Base-by-base conservation (phyloP, 92 coral and sea anemone species). In the Desmophyllum pertusum region DNA sequence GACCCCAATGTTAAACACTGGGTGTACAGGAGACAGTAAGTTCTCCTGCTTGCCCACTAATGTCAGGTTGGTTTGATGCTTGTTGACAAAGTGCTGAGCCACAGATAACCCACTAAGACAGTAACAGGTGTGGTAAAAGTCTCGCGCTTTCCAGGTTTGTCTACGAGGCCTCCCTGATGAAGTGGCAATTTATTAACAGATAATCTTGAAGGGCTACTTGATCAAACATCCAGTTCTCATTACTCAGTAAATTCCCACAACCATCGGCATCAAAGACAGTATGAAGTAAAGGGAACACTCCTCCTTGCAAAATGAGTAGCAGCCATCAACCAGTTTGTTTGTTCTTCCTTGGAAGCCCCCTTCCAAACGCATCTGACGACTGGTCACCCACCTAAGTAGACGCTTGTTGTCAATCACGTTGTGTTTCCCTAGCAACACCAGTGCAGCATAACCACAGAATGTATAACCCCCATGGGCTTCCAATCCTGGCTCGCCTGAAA, bases 391-490 rank as follows among this genome's bases (percentile, higher is more conserved):
- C 10, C 82, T 91, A 36, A 96, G 90, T 8, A 96, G 92, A 27
- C 83, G 84, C 65, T 89, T 94, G 65, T 85, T 84, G 78, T 96
- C 88, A 30, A 96, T 89, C 63, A 87, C 38, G 41, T 91, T 68
- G 40, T 93, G 94, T 81, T 89, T 93, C 11, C 95, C 98, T 27
- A 96, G 86, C 79, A 96, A 76, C 59, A 96, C 89, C 38, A 96
- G 78, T 11, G 98, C 89, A 13, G 99, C 99, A 68, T 88, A 96
- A 42, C 99, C 99, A 77, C 99, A 96, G 86, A 96, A 96, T 73
- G 98, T 91, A 61, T 96, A 96, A 8, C 99, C 99, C 37, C 99
- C 99, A 83, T 96, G 99, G 33, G 99, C 99, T 76, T 96, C 99
- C 53, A 96, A 89, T 23, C 98, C 99, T 46, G 99, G 99, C 73